Evolutionary conservation across 2,113 vertebrate species (phyloP).

Genomic region (Pomatorhinus ruficollis): DNA sequence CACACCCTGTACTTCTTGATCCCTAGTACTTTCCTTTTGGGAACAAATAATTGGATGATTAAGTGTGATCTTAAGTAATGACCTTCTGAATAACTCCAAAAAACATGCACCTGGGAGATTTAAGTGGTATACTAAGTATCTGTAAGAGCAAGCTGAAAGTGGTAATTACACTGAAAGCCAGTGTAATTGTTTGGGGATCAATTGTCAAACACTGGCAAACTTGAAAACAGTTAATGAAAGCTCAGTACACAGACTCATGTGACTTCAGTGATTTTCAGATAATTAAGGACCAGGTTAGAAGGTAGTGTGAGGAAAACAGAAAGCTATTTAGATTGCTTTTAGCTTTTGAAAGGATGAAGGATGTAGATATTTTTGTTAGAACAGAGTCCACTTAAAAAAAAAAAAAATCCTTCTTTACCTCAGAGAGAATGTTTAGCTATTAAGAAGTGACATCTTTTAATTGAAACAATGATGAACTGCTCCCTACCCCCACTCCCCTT

Average conservation of each 20-base stretch:
- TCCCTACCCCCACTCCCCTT: neutral
- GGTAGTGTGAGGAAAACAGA: neutral
- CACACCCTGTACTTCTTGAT: neutral
- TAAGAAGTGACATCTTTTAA: neutral
- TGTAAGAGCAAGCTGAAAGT: slow-evolving; percentile 25
- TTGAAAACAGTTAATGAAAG: slow-evolving; percentile 25
- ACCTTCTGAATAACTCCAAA: slow-evolving; percentile 41
- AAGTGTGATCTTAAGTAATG: slow-evolving; percentile 42
- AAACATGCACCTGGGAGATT: slow-evolving; percentile 24
- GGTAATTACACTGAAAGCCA: slow-evolving; percentile 35
- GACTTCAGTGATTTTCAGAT: slow-evolving; percentile 11
- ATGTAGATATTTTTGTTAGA: neutral
- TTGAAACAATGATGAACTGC: neutral
- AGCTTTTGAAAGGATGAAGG: neutral
- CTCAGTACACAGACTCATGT: neutral
- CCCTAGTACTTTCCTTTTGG: neutral
- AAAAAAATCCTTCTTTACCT: neutral
- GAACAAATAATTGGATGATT: slow-evolving; percentile 54
- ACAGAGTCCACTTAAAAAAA: neutral
- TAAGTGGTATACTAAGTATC: slow-evolving; percentile 18
- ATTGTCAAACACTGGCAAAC: slow-evolving; percentile 38
- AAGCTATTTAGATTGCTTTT: neutral
- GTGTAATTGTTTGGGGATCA: slow-evolving; percentile 57
- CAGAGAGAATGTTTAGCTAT: neutral
- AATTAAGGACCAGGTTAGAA: neutral